Evolutionary conservation across 2,888 invertebrate species (phyloP), one percentile per base, ranked within the genome.

Genomic region (Chloroclystis v-ata): DNA sequence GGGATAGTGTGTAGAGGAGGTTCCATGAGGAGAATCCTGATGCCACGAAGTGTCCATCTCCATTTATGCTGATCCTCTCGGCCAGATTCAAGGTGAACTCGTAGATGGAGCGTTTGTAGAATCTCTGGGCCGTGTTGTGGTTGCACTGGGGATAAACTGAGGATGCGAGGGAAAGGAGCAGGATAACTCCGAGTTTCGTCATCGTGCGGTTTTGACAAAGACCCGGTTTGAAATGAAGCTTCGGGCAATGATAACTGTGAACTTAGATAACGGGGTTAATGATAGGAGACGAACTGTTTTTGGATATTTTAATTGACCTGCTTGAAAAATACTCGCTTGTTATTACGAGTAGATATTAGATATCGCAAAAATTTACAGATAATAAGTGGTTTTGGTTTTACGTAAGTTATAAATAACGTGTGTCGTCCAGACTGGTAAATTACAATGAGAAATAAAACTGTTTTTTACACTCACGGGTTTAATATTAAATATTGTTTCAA

Each of bases 1-100:
- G 61, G 0, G 82, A 76, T 0, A 78, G 47, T 0, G 71, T 61
- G 0, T 84, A 60, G 1, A 87, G 56, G 3, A 87, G 55, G 0
- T 73, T 66, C 86, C 86, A 84, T 12, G 76, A 66, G 0, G 84
- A 84, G 0, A 84, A 52, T 0, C 80, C 72, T 0, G 84, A 83
- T 0, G 74, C 55, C 0, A 83, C 63, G 55, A 84, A 86, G 39
- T 86, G 86, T 13, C 75, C 71, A 0, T 84, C 83, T 0, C 74
- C 77, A 10, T 83, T 81, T 28, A 68, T 49, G 4, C 65, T 69
- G 5, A 78, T 61, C 43, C 78, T 63, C 9, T 50, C 54, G 4
- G 66, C 57, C 16, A 80, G 52, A 6, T 71, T 61, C 13, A 67
- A 44, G 0, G 73, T 65, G 28, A 78, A 80, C n/a, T 75, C 71